Base-by-base conservation (phyloP, 2,888 invertebrate genomes). In the Euphydryas editha region DNA sequence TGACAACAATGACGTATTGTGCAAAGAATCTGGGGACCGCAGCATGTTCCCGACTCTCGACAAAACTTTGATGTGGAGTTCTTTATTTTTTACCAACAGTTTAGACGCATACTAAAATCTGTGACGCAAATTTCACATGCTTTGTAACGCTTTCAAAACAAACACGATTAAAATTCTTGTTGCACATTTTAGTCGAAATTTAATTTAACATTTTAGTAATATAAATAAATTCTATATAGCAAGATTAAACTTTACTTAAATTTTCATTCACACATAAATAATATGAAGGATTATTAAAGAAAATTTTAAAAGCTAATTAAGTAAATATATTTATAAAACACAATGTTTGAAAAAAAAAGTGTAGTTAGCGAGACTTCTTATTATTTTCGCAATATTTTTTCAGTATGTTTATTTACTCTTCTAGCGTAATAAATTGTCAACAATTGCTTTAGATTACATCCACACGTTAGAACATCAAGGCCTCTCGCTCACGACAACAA, bases 1-100 rank as follows among this genome's bases (percentile, higher is more conserved):
- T 74, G 62, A 81, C 84, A 85, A 90, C 91, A 90, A 91, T 91
- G 88, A 88, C 77, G 85, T 80, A 91, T 92, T 92, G 91, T 92
- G 81, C 81, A 73, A 82, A 78, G 84, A 82, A 84, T 86, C 86
- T 76, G 81, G 84, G 82, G 78, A 80, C 82, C 80, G 75, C 78
- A 76, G 79, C 77, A 74, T 78, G 80, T 79, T 76, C 79, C 54
- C 78, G 30, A 36, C 58, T 63, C 63, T 42, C 80, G 78, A 83
- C 84, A 77, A 83, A 84, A 85, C 82, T 83, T 83, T 81, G 77
- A 78, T 82, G 84, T 78, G 81, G 83, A 44, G 75, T 77, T 83
- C 78, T 85, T 83, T 84, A 79, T 76, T 76, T 81, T 81, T 82
- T 85, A 84, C 80, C 65, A 30, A 76, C 76, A 79, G 79, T 78